phyloP scores from a whole-genome alignment of 2,888 invertebrate species.

The Diloba caeruleocephala region DNA sequence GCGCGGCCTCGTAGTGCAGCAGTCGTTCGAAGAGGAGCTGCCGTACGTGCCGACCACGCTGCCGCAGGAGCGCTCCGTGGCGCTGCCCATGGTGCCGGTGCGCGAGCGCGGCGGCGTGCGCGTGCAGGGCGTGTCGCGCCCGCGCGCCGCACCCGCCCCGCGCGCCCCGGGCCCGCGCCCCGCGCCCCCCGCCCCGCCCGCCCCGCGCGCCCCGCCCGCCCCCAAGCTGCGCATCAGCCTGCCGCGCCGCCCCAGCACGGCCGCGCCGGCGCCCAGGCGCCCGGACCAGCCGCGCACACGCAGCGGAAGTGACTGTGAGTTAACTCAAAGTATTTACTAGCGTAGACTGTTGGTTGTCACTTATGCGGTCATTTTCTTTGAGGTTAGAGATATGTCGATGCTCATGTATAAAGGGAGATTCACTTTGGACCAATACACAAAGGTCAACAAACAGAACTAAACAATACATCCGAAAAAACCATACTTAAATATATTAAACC shows the following conservation, averaged over 20 bases:
- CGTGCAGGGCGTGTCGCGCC: constrained; percentile 78
- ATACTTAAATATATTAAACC: too few species aligned
- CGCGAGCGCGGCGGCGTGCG: constrained; percentile 78
- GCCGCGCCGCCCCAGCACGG: constrained; percentile 73
- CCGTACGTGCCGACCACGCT: constrained; percentile 97
- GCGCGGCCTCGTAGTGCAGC: constrained; percentile 92
- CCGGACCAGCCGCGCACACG: constrained; percentile 62
- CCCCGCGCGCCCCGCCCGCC: constrained; percentile 60
- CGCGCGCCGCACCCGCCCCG: constrained; percentile 92
- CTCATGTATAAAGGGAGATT: too few species aligned
- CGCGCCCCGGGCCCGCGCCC: constrained; percentile 63
- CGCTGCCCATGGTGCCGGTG: constrained; percentile 94
- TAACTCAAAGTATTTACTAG: too few species aligned
- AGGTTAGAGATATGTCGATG: too few species aligned
- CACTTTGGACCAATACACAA: too few species aligned
- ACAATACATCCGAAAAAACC: too few species aligned
- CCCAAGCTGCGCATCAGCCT: constrained; percentile 76
- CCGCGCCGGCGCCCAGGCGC: constrained; percentile 43
- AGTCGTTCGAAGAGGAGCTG: constrained; percentile 95
- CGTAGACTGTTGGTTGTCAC: too few species aligned
- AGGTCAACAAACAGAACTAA: too few species aligned
- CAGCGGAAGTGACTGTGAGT: constrained; percentile 72
- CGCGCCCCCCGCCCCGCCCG: constrained; percentile 65
- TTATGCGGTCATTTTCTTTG: too few species aligned
- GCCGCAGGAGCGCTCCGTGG: constrained; percentile 95